Percentiles rank a stretch among this genome's conserved stretches.
These are phyloP conservation scores for Labeo rohita DNA, from an alignment of 2,113 vertebrate genomes.

Conservation along the genomic window DNA sequence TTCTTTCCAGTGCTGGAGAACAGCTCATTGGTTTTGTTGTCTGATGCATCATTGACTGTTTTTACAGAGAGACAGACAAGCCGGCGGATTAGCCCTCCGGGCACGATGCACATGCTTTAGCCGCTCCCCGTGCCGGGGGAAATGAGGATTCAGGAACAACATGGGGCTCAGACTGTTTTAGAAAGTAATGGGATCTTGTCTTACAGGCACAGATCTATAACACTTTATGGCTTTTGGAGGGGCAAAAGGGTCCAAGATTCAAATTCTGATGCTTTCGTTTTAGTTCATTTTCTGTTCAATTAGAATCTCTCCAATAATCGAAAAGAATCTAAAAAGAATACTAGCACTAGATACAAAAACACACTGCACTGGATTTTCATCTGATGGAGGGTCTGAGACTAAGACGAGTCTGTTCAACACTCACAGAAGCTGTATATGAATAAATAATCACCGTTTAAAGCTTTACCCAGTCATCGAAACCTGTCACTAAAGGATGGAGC, in stretches of 20 bases:
- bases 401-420: not conserved
- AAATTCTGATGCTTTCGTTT: not conserved
- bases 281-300: not conserved
- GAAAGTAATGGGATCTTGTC: slow-evolving; percentile 38
- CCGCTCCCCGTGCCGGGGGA: not conserved
- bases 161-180: slow-evolving; percentile 19
- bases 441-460: not conserved
- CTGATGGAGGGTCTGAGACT: not conserved
- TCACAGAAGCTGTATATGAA: not conserved
- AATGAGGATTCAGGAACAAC: slow-evolving; percentile 18
- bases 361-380: not conserved
- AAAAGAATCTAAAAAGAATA: not conserved
- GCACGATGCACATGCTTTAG: slow-evolving; percentile 30
- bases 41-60: slow-evolving; percentile 49
- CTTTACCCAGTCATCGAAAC: not conserved
- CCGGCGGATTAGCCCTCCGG: slow-evolving; percentile 46
- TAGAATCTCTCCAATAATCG: not conserved
- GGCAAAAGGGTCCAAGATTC: not conserved
- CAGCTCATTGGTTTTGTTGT: slow-evolving; percentile 52
- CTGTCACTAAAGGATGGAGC: not conserved
- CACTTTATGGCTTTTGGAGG: slow-evolving; percentile 10
- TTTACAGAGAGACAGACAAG: slow-evolving; percentile 53
- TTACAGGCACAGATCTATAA: slow-evolving; percentile 33
- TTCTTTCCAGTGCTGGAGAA: slow-evolving; percentile 32
- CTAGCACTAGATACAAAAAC: not conserved